phyloP scores from a whole-genome alignment of 2,113 vertebrate genomes.

The Vombatus ursinus region DNA sequence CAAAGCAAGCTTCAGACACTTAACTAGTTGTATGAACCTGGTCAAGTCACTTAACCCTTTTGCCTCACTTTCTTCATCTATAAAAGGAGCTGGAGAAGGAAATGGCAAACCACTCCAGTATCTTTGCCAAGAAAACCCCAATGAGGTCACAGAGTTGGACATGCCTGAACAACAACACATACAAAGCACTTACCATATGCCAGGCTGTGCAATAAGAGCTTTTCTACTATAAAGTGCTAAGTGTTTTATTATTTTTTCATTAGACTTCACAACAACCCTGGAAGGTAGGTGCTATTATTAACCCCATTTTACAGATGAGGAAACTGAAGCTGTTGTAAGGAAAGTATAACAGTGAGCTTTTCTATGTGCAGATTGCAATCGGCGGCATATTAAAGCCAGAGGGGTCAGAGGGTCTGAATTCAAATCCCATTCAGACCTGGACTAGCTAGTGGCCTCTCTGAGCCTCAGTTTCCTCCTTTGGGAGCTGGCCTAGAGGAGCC shows the following conservation, averaged over 20 bases:
- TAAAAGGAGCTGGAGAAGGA: not conserved
- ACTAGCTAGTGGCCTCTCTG: not conserved
- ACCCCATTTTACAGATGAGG: not conserved
- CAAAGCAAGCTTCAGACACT: not conserved
- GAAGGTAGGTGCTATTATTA: not conserved
- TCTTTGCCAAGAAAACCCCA: not conserved
- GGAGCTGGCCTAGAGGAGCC: not conserved
- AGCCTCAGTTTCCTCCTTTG: not conserved
- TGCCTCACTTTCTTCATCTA: too few relatives aligned
- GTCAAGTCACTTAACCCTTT: not conserved
- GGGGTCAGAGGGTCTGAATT: not conserved
- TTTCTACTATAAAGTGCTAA: not conserved
- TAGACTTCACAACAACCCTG: not conserved
- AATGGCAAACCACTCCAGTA: not conserved
- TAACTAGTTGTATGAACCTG: not conserved
- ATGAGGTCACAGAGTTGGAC: not conserved
- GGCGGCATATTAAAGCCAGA: not conserved
- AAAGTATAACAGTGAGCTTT: not conserved
- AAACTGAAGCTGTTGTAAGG: not conserved
- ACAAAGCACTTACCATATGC: not conserved
- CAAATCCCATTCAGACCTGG: not conserved
- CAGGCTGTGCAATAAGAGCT: not conserved
- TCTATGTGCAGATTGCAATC: not conserved
- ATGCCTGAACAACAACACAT: not conserved
- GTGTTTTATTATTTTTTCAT: not conserved